A percentile compares a stretch with the other conserved stretches of the same genome.
Evolutionary conservation across 2,888 invertebrate genomes (phyloP).

Genomic region (Scaptomyza parva): DNA sequence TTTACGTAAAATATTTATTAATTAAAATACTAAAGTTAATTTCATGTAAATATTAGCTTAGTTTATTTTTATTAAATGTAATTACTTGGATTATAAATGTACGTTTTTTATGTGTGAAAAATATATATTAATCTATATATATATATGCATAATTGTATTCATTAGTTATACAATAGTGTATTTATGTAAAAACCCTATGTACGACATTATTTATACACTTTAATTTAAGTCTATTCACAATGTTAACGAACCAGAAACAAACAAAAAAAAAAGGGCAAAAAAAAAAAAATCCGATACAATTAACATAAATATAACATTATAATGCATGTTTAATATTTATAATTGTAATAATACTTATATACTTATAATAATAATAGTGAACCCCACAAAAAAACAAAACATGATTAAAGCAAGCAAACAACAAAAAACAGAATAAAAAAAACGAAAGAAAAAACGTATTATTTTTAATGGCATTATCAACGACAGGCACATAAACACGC

Average conservation of each 20-base stretch:
- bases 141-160: slow-evolving; percentile 29
- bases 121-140: slow-evolving; percentile 30
- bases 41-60: slow-evolving; percentile 68
- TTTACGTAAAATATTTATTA: slow-evolving; percentile 17
- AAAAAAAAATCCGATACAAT: slow-evolving; percentile 46
- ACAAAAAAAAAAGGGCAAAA: slow-evolving; percentile 29
- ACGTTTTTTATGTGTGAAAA: slow-evolving; percentile 19
- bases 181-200: slow-evolving; percentile 34
- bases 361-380: slow-evolving; percentile 32
- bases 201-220: slow-evolving; percentile 64
- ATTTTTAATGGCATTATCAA: slow-evolving; percentile 44
- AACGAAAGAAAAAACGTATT: slow-evolving; percentile 21
- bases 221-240: slow-evolving; percentile 56
- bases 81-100: slow-evolving; percentile 50
- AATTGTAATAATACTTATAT: slow-evolving; percentile 56
- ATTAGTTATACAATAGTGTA: slow-evolving; percentile 55
- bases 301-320: slow-evolving; percentile 62
- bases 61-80: slow-evolving; percentile 45
- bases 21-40: slow-evolving; percentile 46
- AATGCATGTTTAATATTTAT: slow-evolving; percentile 76
- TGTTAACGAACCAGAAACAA: slow-evolving; percentile 28
- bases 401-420: slow-evolving; percentile 19
- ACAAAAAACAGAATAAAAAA: neutral
- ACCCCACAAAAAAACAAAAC: slow-evolving; percentile 29
- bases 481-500: slow-evolving; percentile 30